These are phyloP conservation scores for Pseudoips prasinana DNA, from an alignment of 2,888 invertebrate genomes.

Conservation along the genomic window DNA sequence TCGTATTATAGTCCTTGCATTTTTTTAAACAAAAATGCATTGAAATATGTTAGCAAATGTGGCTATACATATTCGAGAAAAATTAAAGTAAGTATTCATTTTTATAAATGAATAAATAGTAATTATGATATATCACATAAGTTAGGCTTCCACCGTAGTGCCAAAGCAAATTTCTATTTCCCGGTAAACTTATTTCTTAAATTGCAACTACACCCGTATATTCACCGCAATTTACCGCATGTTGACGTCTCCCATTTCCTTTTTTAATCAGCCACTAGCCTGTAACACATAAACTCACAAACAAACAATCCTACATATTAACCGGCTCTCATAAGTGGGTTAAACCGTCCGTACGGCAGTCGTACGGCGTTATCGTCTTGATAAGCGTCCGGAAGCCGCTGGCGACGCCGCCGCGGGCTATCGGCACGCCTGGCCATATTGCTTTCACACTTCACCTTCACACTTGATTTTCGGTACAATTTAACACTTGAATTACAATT, in stretches of 20 bases:
- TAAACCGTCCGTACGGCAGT: slow-evolving; percentile 40
- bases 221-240: slow-evolving; percentile 4
- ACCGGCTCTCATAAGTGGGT: slow-evolving; percentile 44
- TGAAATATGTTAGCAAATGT: too few relatives aligned
- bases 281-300: slow-evolving; percentile 3
- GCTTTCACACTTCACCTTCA: slow-evolving; percentile 47
- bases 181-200: too few relatives aligned
- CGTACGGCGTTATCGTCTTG: slow-evolving; percentile 62
- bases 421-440: slow-evolving; percentile 46
- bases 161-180: too few relatives aligned
- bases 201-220: neutral
- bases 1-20: too few relatives aligned
- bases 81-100: too few relatives aligned
- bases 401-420: slow-evolving; percentile 52
- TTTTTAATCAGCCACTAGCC: neutral
- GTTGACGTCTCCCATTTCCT: neutral
- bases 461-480: slow-evolving; percentile 41
- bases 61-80: too few relatives aligned
- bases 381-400: slow-evolving; percentile 68
- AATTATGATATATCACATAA: too few relatives aligned
- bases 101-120: too few relatives aligned
- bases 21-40: too few relatives aligned
- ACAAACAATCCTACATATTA: slow-evolving; percentile 30
- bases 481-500: slow-evolving; percentile 26
- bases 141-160: too few relatives aligned